A percentile compares a stretch with the other conserved stretches of the same genome.
Conservation (phyloP, 2,797 vertebrate species). For the Hypotaenidia philippensis region DNA sequence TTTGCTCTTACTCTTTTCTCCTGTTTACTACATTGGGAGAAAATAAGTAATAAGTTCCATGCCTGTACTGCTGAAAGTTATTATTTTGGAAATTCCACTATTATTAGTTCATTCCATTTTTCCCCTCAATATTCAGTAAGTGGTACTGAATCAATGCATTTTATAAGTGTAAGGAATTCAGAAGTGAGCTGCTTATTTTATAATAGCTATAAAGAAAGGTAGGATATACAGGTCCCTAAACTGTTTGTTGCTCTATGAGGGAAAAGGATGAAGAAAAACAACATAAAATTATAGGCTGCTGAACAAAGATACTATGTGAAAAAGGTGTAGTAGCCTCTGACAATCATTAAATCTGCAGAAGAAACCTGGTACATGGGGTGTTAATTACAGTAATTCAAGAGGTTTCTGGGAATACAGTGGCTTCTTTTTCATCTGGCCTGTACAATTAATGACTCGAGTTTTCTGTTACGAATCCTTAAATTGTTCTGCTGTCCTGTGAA, state of each 20-base stretch:
- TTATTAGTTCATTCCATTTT: neutral
- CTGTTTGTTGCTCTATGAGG: neutral
- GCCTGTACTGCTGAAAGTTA: neutral
- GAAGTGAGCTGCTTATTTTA: neutral
- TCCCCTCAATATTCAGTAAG: neutral
- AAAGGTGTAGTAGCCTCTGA: conserved; percentile 35
- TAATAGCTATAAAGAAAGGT: neutral
- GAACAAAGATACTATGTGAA: conserved; percentile 23
- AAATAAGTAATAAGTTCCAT: neutral
- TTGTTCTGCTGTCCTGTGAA: conserved; percentile 44
- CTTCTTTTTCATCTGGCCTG: conserved; percentile 59
- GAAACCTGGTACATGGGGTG: conserved; percentile 27
- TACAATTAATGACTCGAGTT: conserved; percentile 60
- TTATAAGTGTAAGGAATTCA: neutral
- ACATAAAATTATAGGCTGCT: neutral
- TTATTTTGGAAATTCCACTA: neutral
- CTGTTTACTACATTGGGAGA: neutral
- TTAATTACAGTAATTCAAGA: conserved; percentile 71
- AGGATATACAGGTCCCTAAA: neutral
- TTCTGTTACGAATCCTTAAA: conserved; percentile 58
- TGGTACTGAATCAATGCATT: neutral
- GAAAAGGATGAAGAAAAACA: neutral
- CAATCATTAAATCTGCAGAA: conserved; percentile 64
- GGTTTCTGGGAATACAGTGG: conserved; percentile 56
- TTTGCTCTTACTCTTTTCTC: neutral